Base-by-base conservation (phyloP, 1,140 invertebrate species). In the Eueides isabella region DNA sequence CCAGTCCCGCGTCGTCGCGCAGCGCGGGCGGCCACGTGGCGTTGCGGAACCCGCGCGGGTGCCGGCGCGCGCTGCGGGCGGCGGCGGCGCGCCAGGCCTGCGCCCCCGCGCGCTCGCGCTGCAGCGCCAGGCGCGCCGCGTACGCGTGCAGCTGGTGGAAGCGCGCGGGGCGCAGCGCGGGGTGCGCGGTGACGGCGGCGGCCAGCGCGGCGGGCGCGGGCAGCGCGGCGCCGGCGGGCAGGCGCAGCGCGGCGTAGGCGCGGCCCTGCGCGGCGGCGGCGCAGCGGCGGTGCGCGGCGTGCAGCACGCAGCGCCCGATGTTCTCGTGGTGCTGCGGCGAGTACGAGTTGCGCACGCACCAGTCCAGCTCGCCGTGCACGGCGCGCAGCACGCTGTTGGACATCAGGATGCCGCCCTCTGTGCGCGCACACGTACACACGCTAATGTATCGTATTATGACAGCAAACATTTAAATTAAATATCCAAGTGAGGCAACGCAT, bases 1-100 rank as follows among this genome's bases (percentile, higher is more conserved):
- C 83, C 14, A 85, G 76, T 0, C 86, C 85, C 33, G 83, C 82
- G 75, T 88, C 83, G 48, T 69, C 72, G 35, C 95, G 95, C 84
- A 96, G 95, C n/a, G 98, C 98, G 72, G 97, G 88, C 1, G 98
- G 98, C 98, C 98, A 98, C 0, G 87, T 95, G 78, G 94, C 95
- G 80, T 94, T 94, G 82, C 88, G 84, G 93, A 94, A 90, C 89
- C 87, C 92, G 71, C 94, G 92, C 68, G 90, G 85, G 86, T 94
- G 95, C 89, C 89, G 94, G 85, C 97, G 91, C 95, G 96, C 85
- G 93, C 5, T 94, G 9, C 92, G 67, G 95, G 66, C 95, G 96
- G 84, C 96, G 95, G 64, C 93, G 88, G 76, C 28, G 67, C 68
- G 61, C 33, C 71, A 1, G 35, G 35, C 67, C 96, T 66, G 96